phyloP scores from a whole-genome alignment of 30 jellyfish, hydroid and myxozoan genomes.

The Cassiopea xamachana region DNA sequence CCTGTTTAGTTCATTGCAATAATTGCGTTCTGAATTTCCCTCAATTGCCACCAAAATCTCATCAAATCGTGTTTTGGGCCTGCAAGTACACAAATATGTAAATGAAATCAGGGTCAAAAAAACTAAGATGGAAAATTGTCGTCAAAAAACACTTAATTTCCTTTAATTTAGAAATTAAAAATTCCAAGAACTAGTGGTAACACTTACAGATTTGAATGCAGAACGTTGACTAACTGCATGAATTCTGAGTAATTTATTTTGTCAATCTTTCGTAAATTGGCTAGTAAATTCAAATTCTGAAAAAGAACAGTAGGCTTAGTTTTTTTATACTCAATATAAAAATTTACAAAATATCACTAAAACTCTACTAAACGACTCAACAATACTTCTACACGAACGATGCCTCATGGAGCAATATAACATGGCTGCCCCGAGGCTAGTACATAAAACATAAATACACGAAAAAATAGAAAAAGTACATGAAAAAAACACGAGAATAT shows the following conservation, averaged over 20 bases:
- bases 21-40: slow-evolving; percentile 28
- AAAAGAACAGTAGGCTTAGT: not conserved
- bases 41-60: slow-evolving; percentile 36
- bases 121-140: too few relatives aligned
- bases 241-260: slow-evolving; percentile 27
- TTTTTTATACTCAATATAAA: too few relatives aligned
- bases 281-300: slow-evolving; percentile 35
- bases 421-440: too few relatives aligned
- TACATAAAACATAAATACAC: too few relatives aligned
- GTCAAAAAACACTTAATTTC: too few relatives aligned
- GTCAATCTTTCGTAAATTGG: slow-evolving; percentile 47
- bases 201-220: slow-evolving; percentile 13
- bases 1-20: slow-evolving; percentile 26
- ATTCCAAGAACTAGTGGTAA: not conserved
- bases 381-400: too few relatives aligned
- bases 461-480: too few relatives aligned
- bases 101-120: not conserved
- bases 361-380: too few relatives aligned
- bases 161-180: not conserved
- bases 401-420: too few relatives aligned
- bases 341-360: too few relatives aligned
- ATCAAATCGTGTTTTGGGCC: slow-evolving; percentile 45
- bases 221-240: slow-evolving; percentile 36
- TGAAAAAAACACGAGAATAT: too few relatives aligned
- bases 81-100: not conserved